Percentiles rank a stretch among this genome's conserved stretches.
Conservation (phyloP, 2,888 invertebrate species). For the Sepioteuthis lessoniana region DNA sequence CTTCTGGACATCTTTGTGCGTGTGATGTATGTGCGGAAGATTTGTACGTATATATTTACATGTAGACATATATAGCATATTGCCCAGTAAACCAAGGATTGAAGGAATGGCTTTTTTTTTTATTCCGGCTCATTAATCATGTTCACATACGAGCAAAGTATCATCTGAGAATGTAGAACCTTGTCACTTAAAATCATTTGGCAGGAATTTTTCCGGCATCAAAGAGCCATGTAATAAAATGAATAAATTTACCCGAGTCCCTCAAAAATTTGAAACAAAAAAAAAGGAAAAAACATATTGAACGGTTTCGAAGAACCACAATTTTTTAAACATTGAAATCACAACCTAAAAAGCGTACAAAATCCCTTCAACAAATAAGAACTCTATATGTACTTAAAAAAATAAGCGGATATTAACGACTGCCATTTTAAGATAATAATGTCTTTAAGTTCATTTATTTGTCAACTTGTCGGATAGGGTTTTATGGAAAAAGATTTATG, state of each 20-base stretch:
- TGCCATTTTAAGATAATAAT: too few relatives aligned
- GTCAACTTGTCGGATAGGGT: too few relatives aligned
- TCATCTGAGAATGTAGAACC: not conserved
- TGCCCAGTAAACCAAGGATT: not conserved
- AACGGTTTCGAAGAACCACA: not conserved
- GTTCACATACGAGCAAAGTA: not conserved
- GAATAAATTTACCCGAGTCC: not conserved
- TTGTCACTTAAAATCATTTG: not conserved
- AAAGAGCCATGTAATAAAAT: not conserved
- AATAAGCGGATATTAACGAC: too few relatives aligned
- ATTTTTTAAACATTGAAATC: not conserved
- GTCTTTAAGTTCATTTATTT: too few relatives aligned
- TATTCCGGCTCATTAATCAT: slow-evolving; percentile 11
- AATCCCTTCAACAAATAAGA: not conserved
- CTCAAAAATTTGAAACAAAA: too few relatives aligned
- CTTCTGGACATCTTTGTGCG: not conserved
- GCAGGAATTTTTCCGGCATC: not conserved
- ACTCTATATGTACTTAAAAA: not conserved
- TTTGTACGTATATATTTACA: not conserved
- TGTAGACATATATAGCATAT: not conserved
- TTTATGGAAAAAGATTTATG: too few relatives aligned
- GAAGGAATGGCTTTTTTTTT: not conserved
- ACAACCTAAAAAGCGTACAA: not conserved
- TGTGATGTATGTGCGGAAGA: not conserved
- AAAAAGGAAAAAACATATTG: not conserved